These are phyloP conservation scores for Synanceia verrucosa DNA, from an alignment of 2,797 vertebrate genomes.

Conservation along the genomic window DNA sequence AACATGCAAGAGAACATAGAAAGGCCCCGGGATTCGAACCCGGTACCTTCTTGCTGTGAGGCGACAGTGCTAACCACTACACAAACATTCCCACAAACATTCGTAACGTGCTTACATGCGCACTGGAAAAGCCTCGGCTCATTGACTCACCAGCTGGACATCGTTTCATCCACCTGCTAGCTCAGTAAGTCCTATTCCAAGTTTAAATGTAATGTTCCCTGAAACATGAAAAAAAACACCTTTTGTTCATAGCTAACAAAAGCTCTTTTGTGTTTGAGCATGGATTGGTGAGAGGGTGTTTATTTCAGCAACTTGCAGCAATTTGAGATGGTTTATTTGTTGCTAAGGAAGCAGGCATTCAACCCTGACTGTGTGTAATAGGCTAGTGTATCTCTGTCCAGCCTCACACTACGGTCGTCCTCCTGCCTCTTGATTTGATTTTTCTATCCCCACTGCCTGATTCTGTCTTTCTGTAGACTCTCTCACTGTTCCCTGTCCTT, in stretches of 20 bases:
- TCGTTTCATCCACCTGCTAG: not conserved
- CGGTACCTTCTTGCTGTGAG: no score
- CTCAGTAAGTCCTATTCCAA: not conserved
- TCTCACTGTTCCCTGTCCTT: constrained; percentile 4
- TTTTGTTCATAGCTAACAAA: not conserved
- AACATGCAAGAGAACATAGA: no score
- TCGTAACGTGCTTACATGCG: not conserved
- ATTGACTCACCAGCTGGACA: constrained; percentile 15
- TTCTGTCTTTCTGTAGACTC: not conserved
- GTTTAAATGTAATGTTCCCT: constrained; percentile 4
- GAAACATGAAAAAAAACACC: not conserved
- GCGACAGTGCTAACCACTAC: no score
- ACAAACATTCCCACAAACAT: not conserved
- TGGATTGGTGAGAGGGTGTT: constrained; percentile 21
- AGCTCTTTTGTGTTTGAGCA: constrained; percentile 15
- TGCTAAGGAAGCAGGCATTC: constrained; percentile 29
- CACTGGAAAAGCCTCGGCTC: constrained; percentile 1
- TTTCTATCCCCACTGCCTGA: not conserved
- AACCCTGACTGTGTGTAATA: constrained; percentile 28
- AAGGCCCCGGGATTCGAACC: no score
- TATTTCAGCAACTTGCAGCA: constrained; percentile 25
- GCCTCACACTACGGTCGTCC: not conserved
- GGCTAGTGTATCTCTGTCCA: constrained; percentile 15
- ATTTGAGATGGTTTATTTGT: constrained; percentile 11
- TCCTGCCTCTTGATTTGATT: constrained; percentile 2